Percentiles rank a stretch among this genome's conserved stretches.
Evolutionary conservation across 2,797 vertebrate species (phyloP).

Genomic region (Paguma larvata): DNA sequence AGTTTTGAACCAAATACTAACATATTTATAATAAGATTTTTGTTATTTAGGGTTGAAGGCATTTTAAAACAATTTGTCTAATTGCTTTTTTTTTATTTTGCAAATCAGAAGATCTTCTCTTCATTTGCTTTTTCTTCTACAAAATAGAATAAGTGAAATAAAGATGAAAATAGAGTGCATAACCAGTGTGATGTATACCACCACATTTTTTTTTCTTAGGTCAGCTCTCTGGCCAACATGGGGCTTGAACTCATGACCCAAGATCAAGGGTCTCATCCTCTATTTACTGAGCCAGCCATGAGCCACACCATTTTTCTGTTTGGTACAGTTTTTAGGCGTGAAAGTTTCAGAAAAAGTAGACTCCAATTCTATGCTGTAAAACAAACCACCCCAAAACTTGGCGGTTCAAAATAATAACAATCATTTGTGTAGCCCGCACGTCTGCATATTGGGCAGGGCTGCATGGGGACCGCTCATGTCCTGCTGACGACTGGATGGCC

Average conservation of each 20-base stretch:
- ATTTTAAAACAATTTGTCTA: slow-evolving; percentile 82
- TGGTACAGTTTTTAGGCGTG: background rate
- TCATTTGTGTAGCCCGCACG: background rate
- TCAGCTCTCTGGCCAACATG: background rate
- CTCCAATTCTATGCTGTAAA: slow-evolving; percentile 12
- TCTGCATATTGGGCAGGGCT: background rate
- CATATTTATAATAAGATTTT: slow-evolving; percentile 78
- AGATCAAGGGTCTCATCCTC: background rate
- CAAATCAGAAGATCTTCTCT: slow-evolving; percentile 28
- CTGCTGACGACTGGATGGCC: background rate
- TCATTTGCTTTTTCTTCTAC: background rate
- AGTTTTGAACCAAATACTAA: slow-evolving; percentile 85
- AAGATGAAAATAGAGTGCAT: background rate
- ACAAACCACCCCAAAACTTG: background rate
- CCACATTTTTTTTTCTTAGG: background rate
- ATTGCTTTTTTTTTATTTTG: slow-evolving; percentile 50
- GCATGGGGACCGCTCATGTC: background rate
- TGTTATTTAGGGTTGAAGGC: slow-evolving; percentile 76
- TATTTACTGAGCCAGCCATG: background rate
- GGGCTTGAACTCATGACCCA: background rate
- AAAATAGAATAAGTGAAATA: slow-evolving; percentile 31
- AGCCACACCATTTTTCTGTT: background rate
- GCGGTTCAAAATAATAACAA: background rate
- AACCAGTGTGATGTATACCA: background rate
- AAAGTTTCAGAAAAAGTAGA: slow-evolving; percentile 26